Evolutionary conservation across 2,888 invertebrate genomes (phyloP), one percentile per base, ranked within the genome.

Genomic region (Catocala sponsa): DNA sequence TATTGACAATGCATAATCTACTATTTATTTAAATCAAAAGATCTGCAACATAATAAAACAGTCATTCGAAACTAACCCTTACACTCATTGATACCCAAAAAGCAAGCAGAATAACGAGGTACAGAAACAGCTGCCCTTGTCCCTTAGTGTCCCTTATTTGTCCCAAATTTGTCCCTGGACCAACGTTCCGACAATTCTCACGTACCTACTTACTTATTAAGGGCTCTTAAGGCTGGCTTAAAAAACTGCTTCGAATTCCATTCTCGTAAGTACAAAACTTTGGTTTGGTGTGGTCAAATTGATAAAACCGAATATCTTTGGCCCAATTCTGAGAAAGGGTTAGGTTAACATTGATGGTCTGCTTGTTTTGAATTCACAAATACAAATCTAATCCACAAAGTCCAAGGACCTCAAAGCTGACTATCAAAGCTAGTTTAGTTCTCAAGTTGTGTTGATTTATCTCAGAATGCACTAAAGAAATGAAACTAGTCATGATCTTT

Each of bases 161-260:
- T 70, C 46, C 56, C 63, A 65, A 70, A 75, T 75, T 76, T 68
- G 70, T 71, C 74, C 70, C 68, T 65, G 10, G 50, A 33, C 58
- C 56, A 63, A 67, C 63, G 59, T 75, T 76, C 60, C 43, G 55
- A 74, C 68, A 52, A 68, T 75, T 75, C 65, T 76, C 75, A 75
- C 75, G 75, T 71, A 71, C 64, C 74, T 76, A 64, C 59, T 68
- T 63, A 68, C 67, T 74, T 75, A 75, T 76, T 71, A 74, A 73
- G 53, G 69, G 55, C 59, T 54, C 59, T 70, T 63, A 59, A 13
- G 46, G 50, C 44, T 54, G 64, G 44, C 51, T 59, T 51, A 74
- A 63, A 75, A 65, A 73, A 54, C 58, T 55, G 59, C 55, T 65
- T 76, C 49, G 55, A 65, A 76, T 68, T 70, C 68, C 42, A 59